phyloP scores from a whole-genome alignment of 2,113 vertebrate genomes.

The Saiga tatarica region DNA sequence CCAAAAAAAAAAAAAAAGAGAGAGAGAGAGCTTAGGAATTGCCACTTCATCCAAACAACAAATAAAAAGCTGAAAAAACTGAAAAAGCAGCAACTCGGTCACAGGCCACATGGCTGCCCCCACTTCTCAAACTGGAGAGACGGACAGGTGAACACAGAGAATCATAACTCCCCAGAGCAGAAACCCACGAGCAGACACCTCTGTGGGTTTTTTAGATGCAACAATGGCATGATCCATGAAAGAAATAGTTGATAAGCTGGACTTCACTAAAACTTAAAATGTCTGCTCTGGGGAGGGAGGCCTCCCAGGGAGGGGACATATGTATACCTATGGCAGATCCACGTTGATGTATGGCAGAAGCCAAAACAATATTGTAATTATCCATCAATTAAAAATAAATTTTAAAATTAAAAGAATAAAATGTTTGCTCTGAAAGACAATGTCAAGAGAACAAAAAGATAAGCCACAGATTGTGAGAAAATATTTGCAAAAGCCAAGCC shows the following conservation, averaged over 20 bases:
- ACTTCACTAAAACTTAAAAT: neutral
- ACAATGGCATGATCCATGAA: neutral
- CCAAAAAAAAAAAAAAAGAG: too few relatives aligned
- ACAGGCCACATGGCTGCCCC: neutral
- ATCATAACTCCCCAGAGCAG: neutral
- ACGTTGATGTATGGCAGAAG: accelerated
- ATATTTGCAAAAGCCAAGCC: neutral
- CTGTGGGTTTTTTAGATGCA: accelerated
- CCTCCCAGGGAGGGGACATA: neutral
- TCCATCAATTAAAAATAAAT: neutral
- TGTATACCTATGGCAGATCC: neutral
- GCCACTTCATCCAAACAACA: neutral
- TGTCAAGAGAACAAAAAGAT: neutral
- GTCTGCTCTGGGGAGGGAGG: neutral
- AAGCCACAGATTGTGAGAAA: neutral
- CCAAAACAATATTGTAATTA: neutral
- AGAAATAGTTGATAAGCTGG: neutral
- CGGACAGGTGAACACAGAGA: neutral
- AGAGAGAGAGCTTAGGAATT: neutral
- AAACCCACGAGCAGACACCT: neutral
- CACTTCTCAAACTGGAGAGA: neutral
- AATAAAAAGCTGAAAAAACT: neutral
- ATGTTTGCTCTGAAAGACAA: neutral
- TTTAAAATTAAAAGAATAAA: neutral
- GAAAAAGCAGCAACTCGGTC: neutral